phyloP scores from a whole-genome alignment of 2,113 vertebrate species.

The Dicrurus megarhynchus region DNA sequence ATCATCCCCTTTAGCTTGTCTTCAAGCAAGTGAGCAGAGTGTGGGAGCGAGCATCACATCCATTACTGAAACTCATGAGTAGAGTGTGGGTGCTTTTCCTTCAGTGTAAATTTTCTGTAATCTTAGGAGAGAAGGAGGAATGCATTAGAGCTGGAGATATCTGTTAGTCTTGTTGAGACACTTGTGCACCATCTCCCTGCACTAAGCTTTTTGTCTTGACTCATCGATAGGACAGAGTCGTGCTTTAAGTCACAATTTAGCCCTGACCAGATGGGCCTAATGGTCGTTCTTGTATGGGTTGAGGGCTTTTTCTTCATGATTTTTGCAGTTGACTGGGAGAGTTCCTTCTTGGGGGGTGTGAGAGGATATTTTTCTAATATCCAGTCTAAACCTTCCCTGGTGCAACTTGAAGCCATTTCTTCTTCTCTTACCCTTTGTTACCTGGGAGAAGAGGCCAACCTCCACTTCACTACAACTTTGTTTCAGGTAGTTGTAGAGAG shows the following conservation, averaged over 20 bases:
- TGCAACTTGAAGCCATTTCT: background rate
- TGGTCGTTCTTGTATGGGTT: background rate
- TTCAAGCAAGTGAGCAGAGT: background rate
- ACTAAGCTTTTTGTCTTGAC: background rate
- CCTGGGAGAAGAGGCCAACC: background rate
- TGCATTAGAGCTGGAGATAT: background rate
- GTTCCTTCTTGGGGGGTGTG: background rate
- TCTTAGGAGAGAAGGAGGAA: background rate
- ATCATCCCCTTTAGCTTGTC: background rate
- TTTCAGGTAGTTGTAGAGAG: background rate
- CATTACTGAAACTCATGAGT: background rate
- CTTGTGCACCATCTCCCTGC: background rate
- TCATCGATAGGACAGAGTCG: accelerated
- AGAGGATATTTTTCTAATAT: background rate
- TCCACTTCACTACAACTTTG: background rate
- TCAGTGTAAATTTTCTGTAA: background rate
- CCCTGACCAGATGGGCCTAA: background rate
- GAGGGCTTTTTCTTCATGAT: background rate
- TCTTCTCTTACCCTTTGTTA: background rate
- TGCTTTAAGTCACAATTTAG: background rate
- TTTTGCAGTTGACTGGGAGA: background rate
- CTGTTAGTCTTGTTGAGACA: background rate
- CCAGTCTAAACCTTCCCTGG: background rate
- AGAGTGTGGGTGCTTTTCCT: background rate
- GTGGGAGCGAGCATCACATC: background rate